Evolutionary conservation across 2,113 vertebrate genomes (phyloP).

Genomic region (Ginglymostoma cirratum): DNA sequence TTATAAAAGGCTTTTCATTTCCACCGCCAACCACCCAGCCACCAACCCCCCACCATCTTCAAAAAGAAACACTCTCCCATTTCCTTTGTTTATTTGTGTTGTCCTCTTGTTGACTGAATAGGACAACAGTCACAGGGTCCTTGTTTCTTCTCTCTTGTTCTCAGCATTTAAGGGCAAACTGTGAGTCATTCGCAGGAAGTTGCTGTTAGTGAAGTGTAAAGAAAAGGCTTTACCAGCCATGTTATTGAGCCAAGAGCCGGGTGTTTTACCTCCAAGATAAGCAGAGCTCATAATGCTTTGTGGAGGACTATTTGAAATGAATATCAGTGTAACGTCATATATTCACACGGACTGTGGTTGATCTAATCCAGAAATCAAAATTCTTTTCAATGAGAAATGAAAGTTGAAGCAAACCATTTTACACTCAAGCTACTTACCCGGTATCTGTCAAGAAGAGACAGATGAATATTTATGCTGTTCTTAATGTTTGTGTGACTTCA

Average conservation of each 20-base stretch:
- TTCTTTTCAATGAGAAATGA: background rate
- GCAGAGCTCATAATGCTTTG: background rate
- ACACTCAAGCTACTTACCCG: background rate
- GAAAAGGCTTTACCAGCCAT: background rate
- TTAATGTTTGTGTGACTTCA: background rate
- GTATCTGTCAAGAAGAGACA: background rate
- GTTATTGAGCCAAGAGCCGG: background rate
- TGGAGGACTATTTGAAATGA: background rate
- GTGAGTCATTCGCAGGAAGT: slow-evolving; percentile 57
- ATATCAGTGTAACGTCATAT: background rate
- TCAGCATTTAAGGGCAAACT: slow-evolving; percentile 40
- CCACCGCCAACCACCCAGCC: slow-evolving; percentile 42
- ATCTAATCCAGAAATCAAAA: background rate
- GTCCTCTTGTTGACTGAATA: slow-evolving; percentile 56
- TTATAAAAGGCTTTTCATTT: slow-evolving; percentile 52
- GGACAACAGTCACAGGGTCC: slow-evolving; percentile 48
- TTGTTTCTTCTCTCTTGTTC: slow-evolving; percentile 51
- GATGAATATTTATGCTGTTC: background rate
- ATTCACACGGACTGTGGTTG: background rate
- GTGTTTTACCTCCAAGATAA: slow-evolving; percentile 17
- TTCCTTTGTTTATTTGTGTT: slow-evolving; percentile 65
- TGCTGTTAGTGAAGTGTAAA: slow-evolving; percentile 40
- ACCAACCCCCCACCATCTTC: background rate
- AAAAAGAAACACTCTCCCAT: slow-evolving; percentile 47
- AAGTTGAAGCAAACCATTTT: background rate